Conservation (phyloP, 1,140 invertebrate genomes). For the Dendrolimus punctatus region DNA sequence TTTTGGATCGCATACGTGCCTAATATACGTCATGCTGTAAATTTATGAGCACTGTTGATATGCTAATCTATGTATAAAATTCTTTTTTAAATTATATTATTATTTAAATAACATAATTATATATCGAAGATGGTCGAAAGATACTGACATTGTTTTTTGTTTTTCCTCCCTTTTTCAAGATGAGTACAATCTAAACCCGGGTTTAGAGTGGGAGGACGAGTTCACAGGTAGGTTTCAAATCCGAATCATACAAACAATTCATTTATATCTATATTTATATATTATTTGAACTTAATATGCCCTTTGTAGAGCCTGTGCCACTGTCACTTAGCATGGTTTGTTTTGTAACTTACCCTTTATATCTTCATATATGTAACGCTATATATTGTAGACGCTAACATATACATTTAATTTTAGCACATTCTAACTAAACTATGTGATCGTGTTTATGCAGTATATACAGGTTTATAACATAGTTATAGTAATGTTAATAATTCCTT, state of each 20-base stretch:
- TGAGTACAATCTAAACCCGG: constrained; percentile 98
- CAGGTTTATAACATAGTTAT: neutral
- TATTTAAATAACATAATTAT: constrained; percentile 32
- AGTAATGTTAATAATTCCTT: no score
- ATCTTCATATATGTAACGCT: constrained; percentile 59
- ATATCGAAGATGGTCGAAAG: constrained; percentile 53
- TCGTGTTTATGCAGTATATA: constrained; percentile 8
- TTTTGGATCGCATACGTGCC: neutral
- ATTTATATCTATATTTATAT: no score
- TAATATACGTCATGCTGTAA: constrained; percentile 54
- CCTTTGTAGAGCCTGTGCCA: constrained; percentile 65
- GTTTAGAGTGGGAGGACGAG: constrained; percentile 99
- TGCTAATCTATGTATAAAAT: constrained; percentile 59
- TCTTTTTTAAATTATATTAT: constrained; percentile 19
- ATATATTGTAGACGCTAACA: constrained; percentile 59
- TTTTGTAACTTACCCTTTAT: constrained; percentile 40
- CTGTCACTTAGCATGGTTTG: constrained; percentile 61
- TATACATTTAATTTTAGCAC: constrained; percentile 47
- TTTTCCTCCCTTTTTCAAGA: constrained; percentile 91
- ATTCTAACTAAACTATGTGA: constrained; percentile 6
- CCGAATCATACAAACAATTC: constrained; percentile 51
- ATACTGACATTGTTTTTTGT: constrained; percentile 75
- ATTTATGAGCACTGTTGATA: constrained; percentile 54
- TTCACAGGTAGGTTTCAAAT: constrained; percentile 95
- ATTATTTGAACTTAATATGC: constrained; percentile 56